phyloP scores from a whole-genome alignment of 2,797 vertebrate genomes.

The Rachycentron canadum region DNA sequence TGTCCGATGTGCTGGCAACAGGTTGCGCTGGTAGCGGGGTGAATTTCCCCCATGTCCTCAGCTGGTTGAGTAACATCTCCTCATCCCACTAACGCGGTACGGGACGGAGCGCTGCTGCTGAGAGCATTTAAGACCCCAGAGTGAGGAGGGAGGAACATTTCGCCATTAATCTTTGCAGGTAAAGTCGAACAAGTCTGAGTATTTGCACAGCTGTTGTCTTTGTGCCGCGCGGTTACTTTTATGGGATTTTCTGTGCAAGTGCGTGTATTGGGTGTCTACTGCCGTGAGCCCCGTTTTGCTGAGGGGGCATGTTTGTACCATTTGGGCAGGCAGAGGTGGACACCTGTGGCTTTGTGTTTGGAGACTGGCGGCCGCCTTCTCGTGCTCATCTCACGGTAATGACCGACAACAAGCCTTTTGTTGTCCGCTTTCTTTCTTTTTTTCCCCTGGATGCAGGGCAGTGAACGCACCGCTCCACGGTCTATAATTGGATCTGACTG shows the following conservation, averaged over 20 bases:
- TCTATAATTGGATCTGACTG: constrained; percentile 75
- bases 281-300: constrained; percentile 25
- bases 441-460: constrained; percentile 6
- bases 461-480: neutral
- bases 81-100: constrained; percentile 22
- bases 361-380: constrained; percentile 17
- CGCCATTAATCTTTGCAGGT: constrained; percentile 51
- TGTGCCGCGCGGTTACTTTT: constrained; percentile 10
- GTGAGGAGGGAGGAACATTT: neutral
- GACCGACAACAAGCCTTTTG: neutral
- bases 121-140: too few species aligned
- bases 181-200: constrained; percentile 18
- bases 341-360: constrained; percentile 77
- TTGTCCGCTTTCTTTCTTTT: constrained; percentile 8
- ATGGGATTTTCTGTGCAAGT: neutral
- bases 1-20: constrained; percentile 82
- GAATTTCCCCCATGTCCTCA: constrained; percentile 56
- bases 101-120: neutral
- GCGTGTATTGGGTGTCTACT: neutral
- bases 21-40: constrained; percentile 74
- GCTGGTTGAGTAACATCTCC: constrained; percentile 55
- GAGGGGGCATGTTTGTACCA: constrained; percentile 35
- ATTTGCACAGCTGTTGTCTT: constrained; percentile 36
- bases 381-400: constrained; percentile 11
- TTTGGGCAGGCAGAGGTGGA: constrained; percentile 41